Evolutionary conservation across 2,113 vertebrate species (phyloP), one percentile per base, ranked within the genome.

Genomic region (Dicentrarchus labrax): DNA sequence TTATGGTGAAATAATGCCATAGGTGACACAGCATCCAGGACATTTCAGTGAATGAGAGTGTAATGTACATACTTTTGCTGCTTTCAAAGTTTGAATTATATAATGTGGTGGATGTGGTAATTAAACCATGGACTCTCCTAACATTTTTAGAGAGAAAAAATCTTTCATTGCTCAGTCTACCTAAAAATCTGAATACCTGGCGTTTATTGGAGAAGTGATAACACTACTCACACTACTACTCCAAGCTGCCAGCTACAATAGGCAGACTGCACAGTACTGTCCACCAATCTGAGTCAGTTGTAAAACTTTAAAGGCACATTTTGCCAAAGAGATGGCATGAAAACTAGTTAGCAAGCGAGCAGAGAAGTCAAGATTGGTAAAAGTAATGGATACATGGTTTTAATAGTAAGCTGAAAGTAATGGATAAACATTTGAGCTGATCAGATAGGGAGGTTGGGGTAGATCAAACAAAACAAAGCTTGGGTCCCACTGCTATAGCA

Each of bases 1-100:
- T 6, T 22, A n/a, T 62, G 65, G 59, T 53, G n/a, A 70, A 79
- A 54, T 38, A 10, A 66, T 57, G 62, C 24, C 43, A 38, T n/a
- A 62, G 24, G 19, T 72, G 68, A 59, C 47, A 9, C 39, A 62
- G 11, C 41, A 9, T 41, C 8, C 17, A 56, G 47, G 3, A 54
- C 9, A 38, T 75, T 59, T 22, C 17, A 53, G 4, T 41, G 21
- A 59, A 51, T n/a, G 2, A 64, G 45, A 43, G 6, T 30, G 19
- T 3, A 8, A 50, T 15, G 47, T 64, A 5, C 1, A 39, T 30
- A 21, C 3, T 45, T 72, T 60, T 22, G 8, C 19, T 54, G 5
- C 22, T 62, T 69, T 47, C 38, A 9, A 19, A 76, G 43, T 36
- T 39, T 6, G 1, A 45, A 48, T 38, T 41, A 3, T 47, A 41